Conservation (phyloP, 2,113 vertebrate genomes). For the Oncorhynchus clarkii region DNA sequence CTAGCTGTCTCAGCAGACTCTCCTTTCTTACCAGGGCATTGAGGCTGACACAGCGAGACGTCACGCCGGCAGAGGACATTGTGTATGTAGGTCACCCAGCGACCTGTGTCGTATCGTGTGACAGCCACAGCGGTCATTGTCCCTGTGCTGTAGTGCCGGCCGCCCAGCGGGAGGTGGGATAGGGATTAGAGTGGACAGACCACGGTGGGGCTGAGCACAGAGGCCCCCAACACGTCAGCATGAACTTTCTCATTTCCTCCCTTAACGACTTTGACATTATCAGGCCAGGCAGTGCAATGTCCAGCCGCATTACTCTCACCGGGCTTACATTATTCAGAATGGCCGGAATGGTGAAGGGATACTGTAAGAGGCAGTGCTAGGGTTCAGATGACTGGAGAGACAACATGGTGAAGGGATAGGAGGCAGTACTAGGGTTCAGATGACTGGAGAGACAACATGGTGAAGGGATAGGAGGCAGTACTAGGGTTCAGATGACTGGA, state of each 20-base stretch:
- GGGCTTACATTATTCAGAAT: conserved; percentile 75
- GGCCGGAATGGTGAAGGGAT: conserved; percentile 71
- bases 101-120: conserved; percentile 45
- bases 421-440: neutral
- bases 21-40: neutral
- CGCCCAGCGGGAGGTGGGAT: conserved; percentile 53
- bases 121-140: conserved; percentile 53
- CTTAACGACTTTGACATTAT: conserved; percentile 83
- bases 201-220: conserved; percentile 30
- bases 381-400: neutral
- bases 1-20: conserved; percentile 65
- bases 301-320: conserved; percentile 85
- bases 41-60: conserved; percentile 59
- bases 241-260: conserved; percentile 54
- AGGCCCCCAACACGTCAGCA: conserved; percentile 67
- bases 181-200: conserved; percentile 72
- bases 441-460: conserved; percentile 9
- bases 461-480: neutral
- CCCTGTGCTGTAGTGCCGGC: conserved; percentile 26
- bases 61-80: conserved; percentile 55
- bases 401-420: conserved; percentile 5
- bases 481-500: neutral
- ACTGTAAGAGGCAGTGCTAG: conserved; percentile 14
- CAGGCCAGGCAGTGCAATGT: conserved; percentile 82
- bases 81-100: conserved; percentile 73